Evolutionary conservation across 2,888 invertebrate genomes (phyloP).

Genomic region (Anthoptus insignis): DNA sequence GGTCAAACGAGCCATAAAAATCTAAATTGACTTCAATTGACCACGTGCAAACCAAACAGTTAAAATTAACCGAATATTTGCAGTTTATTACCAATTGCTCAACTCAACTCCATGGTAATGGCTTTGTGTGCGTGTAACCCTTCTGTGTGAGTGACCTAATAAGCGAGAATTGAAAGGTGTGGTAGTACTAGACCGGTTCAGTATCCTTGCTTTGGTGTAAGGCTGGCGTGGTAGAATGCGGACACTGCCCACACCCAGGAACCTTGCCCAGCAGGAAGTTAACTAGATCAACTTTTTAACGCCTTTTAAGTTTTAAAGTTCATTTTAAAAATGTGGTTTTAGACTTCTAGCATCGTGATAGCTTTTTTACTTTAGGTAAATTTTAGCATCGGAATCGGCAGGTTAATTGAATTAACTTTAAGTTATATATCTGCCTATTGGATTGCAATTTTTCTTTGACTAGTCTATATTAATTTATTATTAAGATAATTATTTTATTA

Average conservation of each 20-base stretch:
- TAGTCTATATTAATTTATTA: too few species aligned
- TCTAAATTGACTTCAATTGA: constrained; percentile 31
- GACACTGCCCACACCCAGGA: constrained; percentile 73
- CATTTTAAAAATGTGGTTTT: too few species aligned
- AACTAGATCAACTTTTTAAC: constrained; percentile 63
- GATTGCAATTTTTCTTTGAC: too few species aligned
- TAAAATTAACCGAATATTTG: constrained; percentile 32
- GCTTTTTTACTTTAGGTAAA: too few species aligned
- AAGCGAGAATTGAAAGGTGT: constrained; percentile 79
- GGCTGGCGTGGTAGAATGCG: constrained; percentile 84
- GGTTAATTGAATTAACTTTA: too few species aligned
- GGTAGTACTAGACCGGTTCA: constrained; percentile 70
- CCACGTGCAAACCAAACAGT: constrained; percentile 31
- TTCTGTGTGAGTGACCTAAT: constrained; percentile 35
- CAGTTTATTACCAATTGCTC: constrained; percentile 24
- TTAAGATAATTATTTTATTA: too few species aligned
- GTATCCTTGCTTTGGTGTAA: constrained; percentile 77
- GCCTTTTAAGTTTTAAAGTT: constrained; percentile 39
- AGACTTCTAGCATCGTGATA: neutral
- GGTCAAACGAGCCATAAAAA: constrained; percentile 32
- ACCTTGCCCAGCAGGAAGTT: constrained; percentile 75
- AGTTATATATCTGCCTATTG: too few species aligned
- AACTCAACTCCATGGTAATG: too few species aligned
- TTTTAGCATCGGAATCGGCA: too few species aligned
- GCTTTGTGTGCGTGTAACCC: too few species aligned